Conservation (phyloP, 2,888 invertebrate species). For the Neuroscelio doddi region DNA sequence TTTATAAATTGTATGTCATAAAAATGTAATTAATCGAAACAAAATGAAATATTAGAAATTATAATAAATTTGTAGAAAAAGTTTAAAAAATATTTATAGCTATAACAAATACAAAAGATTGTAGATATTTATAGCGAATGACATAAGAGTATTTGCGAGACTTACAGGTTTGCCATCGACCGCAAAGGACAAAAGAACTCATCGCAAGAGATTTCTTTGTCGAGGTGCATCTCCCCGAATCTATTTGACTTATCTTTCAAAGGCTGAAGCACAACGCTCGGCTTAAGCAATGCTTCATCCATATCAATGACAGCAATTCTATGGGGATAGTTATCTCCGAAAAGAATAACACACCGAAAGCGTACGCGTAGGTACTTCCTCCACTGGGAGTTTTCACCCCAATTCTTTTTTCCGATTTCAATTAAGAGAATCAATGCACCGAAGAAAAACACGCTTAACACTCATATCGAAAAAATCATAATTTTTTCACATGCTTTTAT, state of each 20-base stretch:
- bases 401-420: slow-evolving; percentile 4
- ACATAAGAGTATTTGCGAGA: not conserved
- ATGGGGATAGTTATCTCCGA: slow-evolving; percentile 7
- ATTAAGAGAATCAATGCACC: slow-evolving; percentile 7
- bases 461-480: too few species aligned
- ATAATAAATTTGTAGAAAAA: too few species aligned
- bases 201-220: slow-evolving; percentile 6
- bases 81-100: too few species aligned
- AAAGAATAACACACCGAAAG: not conserved
- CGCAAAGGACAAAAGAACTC: slow-evolving; percentile 8
- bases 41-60: too few species aligned
- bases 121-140: not conserved
- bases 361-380: not conserved
- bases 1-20: too few species aligned
- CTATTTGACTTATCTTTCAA: not conserved
- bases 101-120: too few species aligned
- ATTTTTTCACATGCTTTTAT: too few species aligned
- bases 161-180: slow-evolving; percentile 1
- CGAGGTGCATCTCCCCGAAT: not conserved
- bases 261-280: slow-evolving; percentile 1
- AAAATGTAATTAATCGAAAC: too few species aligned
- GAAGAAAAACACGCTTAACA: too few species aligned
- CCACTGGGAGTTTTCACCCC: slow-evolving; percentile 2
- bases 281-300: slow-evolving; percentile 11
- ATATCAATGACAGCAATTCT: slow-evolving; percentile 8